These are phyloP conservation scores for Acomys russatus DNA, from an alignment of 2,797 vertebrate species.

Conservation along the genomic window DNA sequence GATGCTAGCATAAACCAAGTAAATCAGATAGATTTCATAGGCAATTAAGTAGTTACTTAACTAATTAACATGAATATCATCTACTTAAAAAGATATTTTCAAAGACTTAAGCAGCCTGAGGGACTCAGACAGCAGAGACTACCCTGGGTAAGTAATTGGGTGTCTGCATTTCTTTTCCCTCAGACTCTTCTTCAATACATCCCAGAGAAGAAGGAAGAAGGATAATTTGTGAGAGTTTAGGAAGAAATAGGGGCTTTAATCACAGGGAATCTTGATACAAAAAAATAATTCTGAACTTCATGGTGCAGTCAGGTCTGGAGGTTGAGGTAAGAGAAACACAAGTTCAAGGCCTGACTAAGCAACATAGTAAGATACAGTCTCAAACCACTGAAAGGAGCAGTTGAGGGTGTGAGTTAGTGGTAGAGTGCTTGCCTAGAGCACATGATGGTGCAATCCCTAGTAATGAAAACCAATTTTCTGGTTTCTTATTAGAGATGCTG, in stretches of 20 bases:
- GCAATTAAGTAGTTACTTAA: neutral
- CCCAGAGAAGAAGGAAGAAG: neutral
- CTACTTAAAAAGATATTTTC: constrained; percentile 15
- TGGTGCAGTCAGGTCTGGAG: neutral
- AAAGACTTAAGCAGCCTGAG: neutral
- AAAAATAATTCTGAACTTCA: constrained; percentile 7
- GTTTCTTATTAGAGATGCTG: neutral
- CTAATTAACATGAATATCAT: neutral
- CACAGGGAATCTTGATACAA: neutral
- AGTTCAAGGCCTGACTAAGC: neutral
- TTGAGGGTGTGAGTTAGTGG: neutral
- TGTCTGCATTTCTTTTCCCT: neutral
- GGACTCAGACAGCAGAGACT: neutral
- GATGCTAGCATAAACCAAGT: neutral
- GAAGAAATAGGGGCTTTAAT: neutral
- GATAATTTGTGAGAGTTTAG: neutral
- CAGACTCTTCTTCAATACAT: neutral
- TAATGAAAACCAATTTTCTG: neutral
- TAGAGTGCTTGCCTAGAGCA: neutral
- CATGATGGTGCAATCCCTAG: neutral
- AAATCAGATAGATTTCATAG: neutral
- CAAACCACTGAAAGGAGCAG: neutral
- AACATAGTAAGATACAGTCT: neutral
- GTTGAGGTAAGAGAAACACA: neutral
- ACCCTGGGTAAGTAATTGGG: fast-evolving